Evolutionary conservation across 2,113 vertebrate species (phyloP).

Genomic region (Perca flavescens): DNA sequence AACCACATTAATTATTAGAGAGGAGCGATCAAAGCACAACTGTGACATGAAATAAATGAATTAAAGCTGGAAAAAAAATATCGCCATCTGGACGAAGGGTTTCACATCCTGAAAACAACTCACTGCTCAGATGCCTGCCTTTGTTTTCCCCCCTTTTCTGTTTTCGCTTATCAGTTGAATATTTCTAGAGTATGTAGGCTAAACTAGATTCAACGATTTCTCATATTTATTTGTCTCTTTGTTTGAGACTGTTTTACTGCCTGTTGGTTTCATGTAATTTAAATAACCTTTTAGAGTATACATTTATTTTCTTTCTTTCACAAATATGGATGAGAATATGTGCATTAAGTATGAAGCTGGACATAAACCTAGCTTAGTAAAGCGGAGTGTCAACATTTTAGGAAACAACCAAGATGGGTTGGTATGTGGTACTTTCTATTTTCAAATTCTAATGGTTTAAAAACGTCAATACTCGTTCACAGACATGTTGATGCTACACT

Average conservation of each 20-base stretch:
- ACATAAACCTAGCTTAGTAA: too few relatives aligned
- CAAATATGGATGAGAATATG: too few relatives aligned
- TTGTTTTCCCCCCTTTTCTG: constrained; percentile 29
- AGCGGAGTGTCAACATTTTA: too few relatives aligned
- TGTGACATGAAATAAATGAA: constrained; percentile 84
- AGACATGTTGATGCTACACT: too few relatives aligned
- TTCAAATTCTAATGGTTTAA: too few relatives aligned
- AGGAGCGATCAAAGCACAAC: constrained; percentile 81
- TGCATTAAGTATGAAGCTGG: background rate
- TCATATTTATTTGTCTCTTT: background rate
- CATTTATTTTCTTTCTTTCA: too few relatives aligned
- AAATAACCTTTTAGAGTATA: background rate
- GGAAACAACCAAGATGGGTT: too few relatives aligned
- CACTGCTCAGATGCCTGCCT: constrained; percentile 60
- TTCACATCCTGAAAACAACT: constrained; percentile 74
- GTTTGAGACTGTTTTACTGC: constrained; percentile 8
- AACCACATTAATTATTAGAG: constrained; percentile 84
- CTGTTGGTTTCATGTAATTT: constrained; percentile 1
- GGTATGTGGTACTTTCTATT: too few relatives aligned
- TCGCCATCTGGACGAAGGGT: constrained; percentile 78
- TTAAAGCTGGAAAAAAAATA: constrained; percentile 79
- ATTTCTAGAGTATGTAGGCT: constrained; percentile 31
- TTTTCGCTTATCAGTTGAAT: constrained; percentile 38
- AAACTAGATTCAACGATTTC: constrained; percentile 26
- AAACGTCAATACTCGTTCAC: too few relatives aligned